These are phyloP conservation scores for Agriotes lineatus DNA, from an alignment of 2,888 invertebrate genomes.

Conservation along the genomic window DNA sequence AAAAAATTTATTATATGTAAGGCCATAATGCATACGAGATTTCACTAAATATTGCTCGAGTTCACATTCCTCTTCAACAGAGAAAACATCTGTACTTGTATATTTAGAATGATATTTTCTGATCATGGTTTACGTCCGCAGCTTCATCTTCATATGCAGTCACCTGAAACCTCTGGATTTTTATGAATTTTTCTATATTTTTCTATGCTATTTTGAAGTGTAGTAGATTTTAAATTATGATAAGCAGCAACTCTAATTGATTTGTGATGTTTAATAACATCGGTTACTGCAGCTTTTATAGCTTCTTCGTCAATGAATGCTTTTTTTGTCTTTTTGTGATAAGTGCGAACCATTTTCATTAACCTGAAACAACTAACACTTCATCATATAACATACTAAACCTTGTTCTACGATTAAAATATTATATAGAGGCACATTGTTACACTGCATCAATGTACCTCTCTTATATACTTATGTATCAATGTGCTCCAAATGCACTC, in stretches of 20 bases:
- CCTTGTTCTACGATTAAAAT: no score
- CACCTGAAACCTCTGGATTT: slow-evolving; percentile 6
- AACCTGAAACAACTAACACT: no score
- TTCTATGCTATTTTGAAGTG: neutral
- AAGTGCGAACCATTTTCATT: no score
- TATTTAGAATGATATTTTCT: slow-evolving; percentile 14
- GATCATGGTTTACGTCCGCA: slow-evolving; percentile 14
- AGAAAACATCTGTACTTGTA: slow-evolving; percentile 2
- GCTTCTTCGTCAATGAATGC: slow-evolving; percentile 6
- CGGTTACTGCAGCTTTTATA: no score
- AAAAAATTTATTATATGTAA: slow-evolving; percentile 3
- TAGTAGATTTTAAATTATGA: slow-evolving; percentile 3
- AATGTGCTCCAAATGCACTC: no score
- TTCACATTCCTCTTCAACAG: slow-evolving; percentile 4
- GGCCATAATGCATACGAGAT: slow-evolving; percentile 10
- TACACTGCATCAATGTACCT: no score
- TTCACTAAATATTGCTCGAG: slow-evolving; percentile 16
- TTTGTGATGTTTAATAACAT: neutral
- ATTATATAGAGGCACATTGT: no score
- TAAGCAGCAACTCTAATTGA: slow-evolving; percentile 7
- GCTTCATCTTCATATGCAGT: slow-evolving; percentile 3
- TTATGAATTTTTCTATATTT: neutral
- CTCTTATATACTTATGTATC: no score
- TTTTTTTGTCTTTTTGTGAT: neutral
- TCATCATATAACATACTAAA: no score